A percentile compares a stretch with the other conserved stretches of the same genome.
Conservation (phyloP, 2,888 invertebrate genomes). For the Papilio protenor region DNA sequence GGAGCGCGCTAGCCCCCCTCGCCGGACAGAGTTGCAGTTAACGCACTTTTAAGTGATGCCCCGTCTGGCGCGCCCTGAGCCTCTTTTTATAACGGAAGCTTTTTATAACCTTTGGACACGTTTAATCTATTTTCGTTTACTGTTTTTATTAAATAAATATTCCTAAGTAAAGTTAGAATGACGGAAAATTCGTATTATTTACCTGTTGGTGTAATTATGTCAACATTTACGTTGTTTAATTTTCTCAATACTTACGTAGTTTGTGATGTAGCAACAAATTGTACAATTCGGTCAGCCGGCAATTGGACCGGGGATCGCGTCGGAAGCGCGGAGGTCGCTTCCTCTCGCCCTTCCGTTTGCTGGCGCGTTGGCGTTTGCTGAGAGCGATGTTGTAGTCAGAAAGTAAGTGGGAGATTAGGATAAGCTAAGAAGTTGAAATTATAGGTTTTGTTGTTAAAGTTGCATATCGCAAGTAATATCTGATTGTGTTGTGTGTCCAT, state of each 20-base stretch:
- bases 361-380: conserved; percentile 45
- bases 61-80: conserved; percentile 12
- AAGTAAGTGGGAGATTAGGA: background rate
- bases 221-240: background rate
- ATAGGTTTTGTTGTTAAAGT: too few relatives aligned
- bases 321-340: conserved; percentile 67
- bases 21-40: conserved; percentile 18
- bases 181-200: background rate
- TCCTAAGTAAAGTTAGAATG: background rate
- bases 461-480: background rate
- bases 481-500: background rate
- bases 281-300: conserved; percentile 30
- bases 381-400: background rate
- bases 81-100: conserved; percentile 25
- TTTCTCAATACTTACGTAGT: background rate
- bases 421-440: too few relatives aligned
- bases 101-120: conserved; percentile 12
- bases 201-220: background rate
- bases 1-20: background rate
- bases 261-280: conserved; percentile 16
- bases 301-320: conserved; percentile 37
- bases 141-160: background rate
- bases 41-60: conserved; percentile 32
- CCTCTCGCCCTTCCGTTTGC: conserved; percentile 59
- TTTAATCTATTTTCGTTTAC: conserved; percentile 10